Percentiles rank a stretch among this genome's conserved stretches.
Conservation (phyloP, 2,888 invertebrate species). For the Micoletzkya japonica region DNA sequence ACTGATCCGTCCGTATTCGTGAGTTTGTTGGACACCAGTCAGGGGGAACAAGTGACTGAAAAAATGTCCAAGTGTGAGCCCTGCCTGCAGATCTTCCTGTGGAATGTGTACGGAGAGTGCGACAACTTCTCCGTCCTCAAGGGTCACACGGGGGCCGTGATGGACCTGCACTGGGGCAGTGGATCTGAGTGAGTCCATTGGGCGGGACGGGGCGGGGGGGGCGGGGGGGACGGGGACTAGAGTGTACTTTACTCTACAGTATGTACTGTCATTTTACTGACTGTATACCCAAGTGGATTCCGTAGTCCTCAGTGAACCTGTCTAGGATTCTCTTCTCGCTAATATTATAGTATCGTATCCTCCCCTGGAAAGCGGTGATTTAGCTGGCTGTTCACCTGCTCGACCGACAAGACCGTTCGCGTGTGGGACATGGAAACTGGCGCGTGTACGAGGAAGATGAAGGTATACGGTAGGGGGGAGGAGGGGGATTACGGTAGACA, state of each 20-base stretch:
- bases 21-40: too few relatives aligned
- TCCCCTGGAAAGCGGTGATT: neutral
- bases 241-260: too few relatives aligned
- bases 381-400: constrained; percentile 82
- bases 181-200: constrained; percentile 57
- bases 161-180: constrained; percentile 76
- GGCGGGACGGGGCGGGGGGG: too few relatives aligned
- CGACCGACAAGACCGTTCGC: constrained; percentile 90
- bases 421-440: constrained; percentile 93
- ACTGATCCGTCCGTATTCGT: too few relatives aligned
- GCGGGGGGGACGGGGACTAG: too few relatives aligned
- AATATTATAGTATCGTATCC: neutral
- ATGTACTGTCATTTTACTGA: too few relatives aligned
- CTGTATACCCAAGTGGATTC: too few relatives aligned
- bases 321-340: too few relatives aligned
- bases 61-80: too few relatives aligned
- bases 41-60: too few relatives aligned
- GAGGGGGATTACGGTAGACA: too few relatives aligned
- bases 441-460: constrained; percentile 77
- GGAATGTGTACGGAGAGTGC: constrained; percentile 97
- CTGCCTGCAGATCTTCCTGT: constrained; percentile 72
- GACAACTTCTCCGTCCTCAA: constrained; percentile 90
- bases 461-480: constrained; percentile 22
- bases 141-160: constrained; percentile 91
- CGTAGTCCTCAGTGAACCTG: too few relatives aligned